Conservation (phyloP, 2,113 vertebrate species). For the Menidia beryllina region DNA sequence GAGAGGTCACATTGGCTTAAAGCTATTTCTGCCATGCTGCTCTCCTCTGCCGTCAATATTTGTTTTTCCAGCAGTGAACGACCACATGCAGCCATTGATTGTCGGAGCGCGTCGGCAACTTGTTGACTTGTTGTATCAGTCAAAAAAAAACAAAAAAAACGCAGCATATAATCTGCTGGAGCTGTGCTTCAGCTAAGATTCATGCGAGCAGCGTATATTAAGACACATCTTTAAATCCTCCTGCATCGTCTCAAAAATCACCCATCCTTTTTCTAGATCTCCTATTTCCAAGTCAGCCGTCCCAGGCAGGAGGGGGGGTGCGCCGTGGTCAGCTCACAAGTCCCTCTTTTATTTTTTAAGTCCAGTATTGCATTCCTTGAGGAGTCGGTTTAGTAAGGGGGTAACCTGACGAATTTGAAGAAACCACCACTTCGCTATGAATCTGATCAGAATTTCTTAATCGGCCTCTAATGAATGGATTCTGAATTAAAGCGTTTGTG, state of each 20-base stretch:
- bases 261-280: no score
- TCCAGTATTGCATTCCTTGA: no score
- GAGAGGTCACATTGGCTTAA: slow-evolving; percentile 11
- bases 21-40: slow-evolving; percentile 16
- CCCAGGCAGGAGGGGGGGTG: no score
- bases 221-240: neutral
- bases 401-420: no score
- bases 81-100: slow-evolving; percentile 7
- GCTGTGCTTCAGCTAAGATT: neutral
- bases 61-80: slow-evolving; percentile 43
- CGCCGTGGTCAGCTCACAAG: no score
- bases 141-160: neutral
- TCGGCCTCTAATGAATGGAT: no score
- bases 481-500: no score
- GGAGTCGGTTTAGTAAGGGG: no score
- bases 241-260: neutral
- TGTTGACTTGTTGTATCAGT: neutral
- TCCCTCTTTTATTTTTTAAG: no score
- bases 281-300: no score
- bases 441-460: no score
- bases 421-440: no score
- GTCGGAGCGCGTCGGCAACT: neutral
- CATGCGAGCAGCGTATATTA: neutral
- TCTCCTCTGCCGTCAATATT: slow-evolving; percentile 27
- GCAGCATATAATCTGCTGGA: neutral